Conservation (phyloP, 2,888 invertebrate species). For the Seira sanloemensis region DNA sequence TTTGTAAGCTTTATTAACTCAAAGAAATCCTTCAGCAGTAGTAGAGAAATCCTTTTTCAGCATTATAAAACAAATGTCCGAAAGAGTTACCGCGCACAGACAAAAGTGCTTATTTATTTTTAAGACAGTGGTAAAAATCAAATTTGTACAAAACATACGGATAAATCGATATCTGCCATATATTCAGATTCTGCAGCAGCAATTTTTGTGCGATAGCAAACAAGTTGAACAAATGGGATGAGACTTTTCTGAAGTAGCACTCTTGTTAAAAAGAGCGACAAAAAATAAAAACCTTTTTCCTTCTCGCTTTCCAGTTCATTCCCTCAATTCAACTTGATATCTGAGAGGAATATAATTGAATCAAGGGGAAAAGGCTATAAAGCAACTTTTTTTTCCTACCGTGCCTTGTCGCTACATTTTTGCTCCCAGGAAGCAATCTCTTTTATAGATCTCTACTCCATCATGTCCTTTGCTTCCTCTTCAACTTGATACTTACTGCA, state of each 20-base stretch:
- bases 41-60: neutral
- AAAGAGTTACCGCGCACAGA: neutral
- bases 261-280: constrained; percentile 16
- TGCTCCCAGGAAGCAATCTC: constrained; percentile 39
- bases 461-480: neutral
- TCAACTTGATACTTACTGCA: constrained; percentile 7
- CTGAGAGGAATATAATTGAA: constrained; percentile 56
- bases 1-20: neutral
- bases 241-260: constrained; percentile 38
- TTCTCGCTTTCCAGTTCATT: constrained; percentile 14
- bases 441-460: constrained; percentile 9
- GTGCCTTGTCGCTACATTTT: too few species aligned
- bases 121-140: neutral
- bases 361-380: constrained; percentile 45
- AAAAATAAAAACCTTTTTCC: constrained; percentile 42
- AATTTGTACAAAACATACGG: neutral
- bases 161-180: neutral
- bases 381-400: constrained; percentile 17
- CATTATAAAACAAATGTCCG: neutral
- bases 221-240: constrained; percentile 24
- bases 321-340: constrained; percentile 44
- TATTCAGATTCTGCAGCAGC: neutral
- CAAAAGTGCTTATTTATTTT: too few species aligned
- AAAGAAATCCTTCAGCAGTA: neutral
- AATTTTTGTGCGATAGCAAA: neutral